A percentile compares a stretch with the other conserved stretches of the same genome.
phyloP scores from a whole-genome alignment of 2,113 vertebrate genomes.

The Acanthisitta chloris region DNA sequence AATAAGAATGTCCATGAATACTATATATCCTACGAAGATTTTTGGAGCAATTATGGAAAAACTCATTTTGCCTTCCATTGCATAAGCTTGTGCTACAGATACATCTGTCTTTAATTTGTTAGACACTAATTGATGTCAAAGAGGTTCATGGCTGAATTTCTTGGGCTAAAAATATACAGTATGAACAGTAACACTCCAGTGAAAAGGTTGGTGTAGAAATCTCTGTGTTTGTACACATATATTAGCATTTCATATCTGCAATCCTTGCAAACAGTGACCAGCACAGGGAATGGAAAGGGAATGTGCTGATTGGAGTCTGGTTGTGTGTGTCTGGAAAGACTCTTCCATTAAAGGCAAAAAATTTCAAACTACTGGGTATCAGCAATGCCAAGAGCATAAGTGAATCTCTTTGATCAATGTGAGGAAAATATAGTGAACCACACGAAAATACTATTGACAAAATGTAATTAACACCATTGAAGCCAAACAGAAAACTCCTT shows the following conservation, averaged over 20 bases:
- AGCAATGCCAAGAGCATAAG: not conserved
- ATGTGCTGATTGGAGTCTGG: rapidly evolving
- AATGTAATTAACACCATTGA: not conserved
- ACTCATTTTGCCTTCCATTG: not conserved
- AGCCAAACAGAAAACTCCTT: not conserved
- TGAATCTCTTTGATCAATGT: not conserved
- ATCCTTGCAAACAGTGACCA: not conserved
- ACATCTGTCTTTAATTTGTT: not conserved
- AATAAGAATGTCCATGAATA: conserved; percentile 1
- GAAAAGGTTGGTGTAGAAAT: not conserved
- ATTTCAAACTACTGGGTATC: not conserved
- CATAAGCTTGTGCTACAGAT: not conserved
- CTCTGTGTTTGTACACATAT: not conserved
- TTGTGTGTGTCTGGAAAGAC: not conserved
- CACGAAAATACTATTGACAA: not conserved
- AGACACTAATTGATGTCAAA: not conserved
- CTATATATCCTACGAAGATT: not conserved
- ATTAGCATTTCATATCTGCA: not conserved
- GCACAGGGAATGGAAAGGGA: not conserved
- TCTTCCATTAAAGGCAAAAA: not conserved
- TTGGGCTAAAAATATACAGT: not conserved
- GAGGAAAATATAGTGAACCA: not conserved
- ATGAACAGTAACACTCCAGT: not conserved
- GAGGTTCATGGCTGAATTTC: not conserved
- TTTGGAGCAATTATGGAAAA: not conserved